A percentile compares a stretch with the other conserved stretches of the same genome.
Evolutionary conservation across 2,888 invertebrate species (phyloP).

Genomic region (Esperia sulphurella): DNA sequence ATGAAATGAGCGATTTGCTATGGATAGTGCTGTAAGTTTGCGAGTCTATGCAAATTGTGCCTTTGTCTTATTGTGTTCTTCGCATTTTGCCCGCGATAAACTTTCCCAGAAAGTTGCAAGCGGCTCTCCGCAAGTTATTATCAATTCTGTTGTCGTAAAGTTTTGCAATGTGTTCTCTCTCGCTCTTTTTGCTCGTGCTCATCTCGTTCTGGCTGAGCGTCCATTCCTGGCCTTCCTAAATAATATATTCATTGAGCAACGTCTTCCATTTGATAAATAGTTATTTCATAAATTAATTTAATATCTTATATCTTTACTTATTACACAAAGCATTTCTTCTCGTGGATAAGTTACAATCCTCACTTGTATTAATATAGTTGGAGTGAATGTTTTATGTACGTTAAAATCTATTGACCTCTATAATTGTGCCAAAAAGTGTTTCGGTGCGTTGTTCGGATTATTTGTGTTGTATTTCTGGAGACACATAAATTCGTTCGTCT

Average conservation of each 20-base stretch:
- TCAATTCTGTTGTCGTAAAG: constrained; percentile 35
- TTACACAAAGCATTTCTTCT: too few relatives aligned
- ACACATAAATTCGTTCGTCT: constrained; percentile 30
- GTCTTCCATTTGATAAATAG: constrained; percentile 33
- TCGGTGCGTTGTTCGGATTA: constrained; percentile 20
- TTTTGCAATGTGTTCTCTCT: constrained; percentile 26
- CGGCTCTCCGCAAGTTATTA: constrained; percentile 25
- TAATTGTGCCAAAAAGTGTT: constrained; percentile 24
- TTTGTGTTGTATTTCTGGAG: constrained; percentile 32
- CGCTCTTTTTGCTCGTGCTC: constrained; percentile 28
- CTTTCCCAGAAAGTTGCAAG: constrained; percentile 19
- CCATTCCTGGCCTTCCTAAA: constrained; percentile 32
- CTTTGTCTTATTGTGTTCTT: constrained; percentile 13
- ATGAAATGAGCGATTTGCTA: constrained; percentile 24
- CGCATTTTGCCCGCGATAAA: constrained; percentile 14
- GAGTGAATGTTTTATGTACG: constrained; percentile 1
- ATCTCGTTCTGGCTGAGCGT: constrained; percentile 27
- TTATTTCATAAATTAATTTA: constrained; percentile 20
- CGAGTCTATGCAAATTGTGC: constrained; percentile 15
- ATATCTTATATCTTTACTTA: neutral
- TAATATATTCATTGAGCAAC: constrained; percentile 44
- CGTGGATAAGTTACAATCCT: too few relatives aligned
- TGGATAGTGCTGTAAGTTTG: constrained; percentile 14
- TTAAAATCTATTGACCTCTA: constrained; percentile 23
- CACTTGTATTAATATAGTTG: constrained; percentile 10